A percentile compares a stretch with the other conserved stretches of the same genome.
Evolutionary conservation across 2,797 vertebrate genomes (phyloP).

Genomic region (Pelochelys cantorii): DNA sequence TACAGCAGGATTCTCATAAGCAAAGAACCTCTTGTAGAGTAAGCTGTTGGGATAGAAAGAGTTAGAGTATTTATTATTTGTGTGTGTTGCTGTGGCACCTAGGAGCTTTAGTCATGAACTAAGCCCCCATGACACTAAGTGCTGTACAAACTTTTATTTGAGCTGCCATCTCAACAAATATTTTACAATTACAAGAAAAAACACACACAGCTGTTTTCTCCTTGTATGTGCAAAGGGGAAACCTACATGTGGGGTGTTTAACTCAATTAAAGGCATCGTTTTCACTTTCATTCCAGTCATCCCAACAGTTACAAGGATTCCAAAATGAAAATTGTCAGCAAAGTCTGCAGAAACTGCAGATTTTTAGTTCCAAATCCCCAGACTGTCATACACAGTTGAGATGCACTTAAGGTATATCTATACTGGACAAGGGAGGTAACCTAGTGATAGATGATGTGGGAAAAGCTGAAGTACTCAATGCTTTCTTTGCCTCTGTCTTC

Average conservation of each 20-base stretch:
- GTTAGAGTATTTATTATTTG: neutral
- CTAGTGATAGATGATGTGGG: no score
- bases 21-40: neutral
- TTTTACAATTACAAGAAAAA: rapidly evolving
- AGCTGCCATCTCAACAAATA: rapidly evolving
- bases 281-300: neutral
- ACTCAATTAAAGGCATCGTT: neutral
- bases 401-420: neutral
- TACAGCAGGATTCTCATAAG: neutral
- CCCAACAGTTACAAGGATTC: neutral
- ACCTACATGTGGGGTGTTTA: neutral
- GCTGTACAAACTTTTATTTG: neutral
- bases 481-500: no score
- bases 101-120: rapidly evolving
- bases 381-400: neutral
- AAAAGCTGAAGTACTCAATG: no score
- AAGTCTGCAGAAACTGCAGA: neutral
- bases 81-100: neutral
- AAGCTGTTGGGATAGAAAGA: neutral
- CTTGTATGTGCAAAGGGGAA: neutral
- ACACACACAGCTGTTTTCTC: neutral
- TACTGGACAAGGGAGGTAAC: no score
- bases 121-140: rapidly evolving
- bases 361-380: neutral
- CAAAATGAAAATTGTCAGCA: neutral